phyloP scores from a whole-genome alignment of 2,888 invertebrate species.

The Microctonus aethiopoides region DNA sequence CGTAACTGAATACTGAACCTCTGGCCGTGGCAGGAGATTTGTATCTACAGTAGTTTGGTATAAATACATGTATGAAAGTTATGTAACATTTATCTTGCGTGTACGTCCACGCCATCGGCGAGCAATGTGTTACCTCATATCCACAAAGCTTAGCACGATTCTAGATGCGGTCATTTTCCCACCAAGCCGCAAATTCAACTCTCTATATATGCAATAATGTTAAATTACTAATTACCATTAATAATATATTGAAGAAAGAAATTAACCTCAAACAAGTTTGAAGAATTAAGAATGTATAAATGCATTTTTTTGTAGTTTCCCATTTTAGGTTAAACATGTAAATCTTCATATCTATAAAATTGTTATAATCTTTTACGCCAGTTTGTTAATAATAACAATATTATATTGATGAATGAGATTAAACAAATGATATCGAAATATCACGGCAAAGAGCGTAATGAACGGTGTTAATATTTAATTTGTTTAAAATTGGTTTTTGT shows the following conservation, averaged over 20 bases:
- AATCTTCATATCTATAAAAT: too few relatives aligned
- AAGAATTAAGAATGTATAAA: neutral
- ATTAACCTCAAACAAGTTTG: neutral
- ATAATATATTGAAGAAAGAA: neutral
- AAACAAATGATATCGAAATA: too few relatives aligned
- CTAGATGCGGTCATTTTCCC: constrained; percentile 36
- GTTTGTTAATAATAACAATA: too few relatives aligned
- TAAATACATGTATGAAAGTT: constrained; percentile 13
- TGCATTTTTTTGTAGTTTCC: neutral
- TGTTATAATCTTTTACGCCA: too few relatives aligned
- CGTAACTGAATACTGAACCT: constrained; percentile 17
- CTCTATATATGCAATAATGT: neutral
- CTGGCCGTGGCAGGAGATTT: constrained; percentile 17
- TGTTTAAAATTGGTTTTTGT: too few relatives aligned
- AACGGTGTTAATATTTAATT: too few relatives aligned
- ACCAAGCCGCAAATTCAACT: constrained; percentile 16
- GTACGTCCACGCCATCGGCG: constrained; percentile 14
- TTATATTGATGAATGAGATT: too few relatives aligned
- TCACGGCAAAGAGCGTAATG: too few relatives aligned
- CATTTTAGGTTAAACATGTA: too few relatives aligned
- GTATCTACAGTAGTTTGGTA: constrained; percentile 4
- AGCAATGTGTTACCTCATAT: constrained; percentile 35
- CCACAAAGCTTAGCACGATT: constrained; percentile 36
- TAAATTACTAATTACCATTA: neutral
- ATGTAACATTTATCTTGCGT: constrained; percentile 34